phyloP scores from a whole-genome alignment of 2,113 vertebrate species.

The Pelmatolapia mariae region DNA sequence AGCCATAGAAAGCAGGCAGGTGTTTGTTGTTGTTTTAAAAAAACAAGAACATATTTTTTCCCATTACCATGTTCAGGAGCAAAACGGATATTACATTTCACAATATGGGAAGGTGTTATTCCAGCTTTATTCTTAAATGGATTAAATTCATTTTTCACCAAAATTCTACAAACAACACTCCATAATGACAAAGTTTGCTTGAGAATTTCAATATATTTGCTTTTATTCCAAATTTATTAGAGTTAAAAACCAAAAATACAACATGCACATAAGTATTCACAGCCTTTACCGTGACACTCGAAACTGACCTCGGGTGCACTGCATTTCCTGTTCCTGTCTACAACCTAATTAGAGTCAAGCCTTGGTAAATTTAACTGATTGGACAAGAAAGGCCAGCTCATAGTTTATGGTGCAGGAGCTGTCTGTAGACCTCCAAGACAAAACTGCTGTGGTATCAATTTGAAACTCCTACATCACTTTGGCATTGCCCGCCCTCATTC shows the following conservation, averaged over 20 bases:
- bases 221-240: neutral
- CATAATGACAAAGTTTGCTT: neutral
- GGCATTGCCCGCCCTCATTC: neutral
- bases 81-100: rapidly evolving
- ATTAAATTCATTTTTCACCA: neutral
- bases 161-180: neutral
- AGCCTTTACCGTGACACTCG: rapidly evolving
- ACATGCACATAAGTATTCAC: neutral
- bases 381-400: neutral
- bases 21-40: neutral
- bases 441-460: neutral
- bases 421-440: neutral
- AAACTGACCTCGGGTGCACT: neutral
- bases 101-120: neutral
- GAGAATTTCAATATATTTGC: neutral
- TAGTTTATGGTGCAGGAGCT: neutral
- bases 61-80: neutral
- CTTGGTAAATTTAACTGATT: neutral
- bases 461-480: neutral
- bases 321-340: rapidly evolving
- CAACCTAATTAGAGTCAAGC: neutral
- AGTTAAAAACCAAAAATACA: neutral
- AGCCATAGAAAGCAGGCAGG: neutral
- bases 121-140: neutral
- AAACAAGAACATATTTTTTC: neutral